These are phyloP conservation scores for Halichondria panicea DNA, from an alignment of 37 sponge, comb jelly and placozoan species.

Conservation along the genomic window DNA sequence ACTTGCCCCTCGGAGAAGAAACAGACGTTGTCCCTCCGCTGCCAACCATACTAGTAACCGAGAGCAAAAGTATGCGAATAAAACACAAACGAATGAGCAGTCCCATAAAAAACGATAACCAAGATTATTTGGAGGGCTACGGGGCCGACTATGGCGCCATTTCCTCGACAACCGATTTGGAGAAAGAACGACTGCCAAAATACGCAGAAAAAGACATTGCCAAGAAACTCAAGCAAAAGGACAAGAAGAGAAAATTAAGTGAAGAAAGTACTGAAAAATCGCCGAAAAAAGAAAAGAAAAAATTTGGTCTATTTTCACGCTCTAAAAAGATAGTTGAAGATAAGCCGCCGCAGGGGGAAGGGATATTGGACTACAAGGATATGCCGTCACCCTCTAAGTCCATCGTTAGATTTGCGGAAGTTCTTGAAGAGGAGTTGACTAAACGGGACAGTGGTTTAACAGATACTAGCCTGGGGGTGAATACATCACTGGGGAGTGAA, in stretches of 20 bases:
- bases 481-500: slow-evolving; percentile 17
- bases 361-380: background rate
- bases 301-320: too few species aligned
- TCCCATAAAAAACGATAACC: slow-evolving; percentile 12
- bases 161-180: slow-evolving; percentile 11
- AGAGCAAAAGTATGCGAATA: background rate
- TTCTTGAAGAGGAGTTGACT: background rate
- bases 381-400: background rate
- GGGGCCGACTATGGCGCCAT: slow-evolving; percentile 59
- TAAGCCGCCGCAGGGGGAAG: too few species aligned
- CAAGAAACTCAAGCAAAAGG: background rate
- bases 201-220: background rate
- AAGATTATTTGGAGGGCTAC: slow-evolving; percentile 53
- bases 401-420: too few species aligned
- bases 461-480: slow-evolving; percentile 16
- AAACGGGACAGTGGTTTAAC: background rate
- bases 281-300: background rate
- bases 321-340: background rate
- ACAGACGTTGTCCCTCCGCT: background rate
- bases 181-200: background rate
- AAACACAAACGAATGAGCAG: background rate
- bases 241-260: background rate
- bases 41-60: slow-evolving; percentile 2
- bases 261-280: background rate
- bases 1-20: background rate